Evolutionary conservation across 2,888 invertebrate genomes (phyloP).

Genomic region (Drosophila rellima): DNA sequence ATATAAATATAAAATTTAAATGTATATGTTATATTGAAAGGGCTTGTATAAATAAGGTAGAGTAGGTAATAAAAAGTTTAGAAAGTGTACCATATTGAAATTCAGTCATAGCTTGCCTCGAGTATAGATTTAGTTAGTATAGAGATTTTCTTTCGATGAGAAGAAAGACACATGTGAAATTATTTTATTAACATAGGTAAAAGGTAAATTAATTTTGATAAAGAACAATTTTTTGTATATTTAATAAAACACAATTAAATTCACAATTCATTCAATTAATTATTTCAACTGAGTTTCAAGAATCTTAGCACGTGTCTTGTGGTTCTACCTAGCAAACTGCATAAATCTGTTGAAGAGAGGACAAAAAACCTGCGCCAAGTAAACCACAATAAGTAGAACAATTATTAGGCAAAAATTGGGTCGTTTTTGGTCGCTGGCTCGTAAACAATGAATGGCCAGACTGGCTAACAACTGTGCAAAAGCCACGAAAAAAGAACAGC

Average conservation of each 20-base stretch:
- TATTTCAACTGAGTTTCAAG: neutral
- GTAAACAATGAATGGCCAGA: slow-evolving; percentile 39
- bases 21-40: too few relatives aligned
- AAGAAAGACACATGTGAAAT: too few relatives aligned
- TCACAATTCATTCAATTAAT: neutral
- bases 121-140: too few relatives aligned
- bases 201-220: too few relatives aligned
- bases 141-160: too few relatives aligned
- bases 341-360: slow-evolving; percentile 11
- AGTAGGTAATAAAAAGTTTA: too few relatives aligned
- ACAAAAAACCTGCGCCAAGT: slow-evolving; percentile 38
- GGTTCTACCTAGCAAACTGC: slow-evolving; percentile 9
- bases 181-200: too few relatives aligned
- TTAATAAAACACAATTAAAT: neutral
- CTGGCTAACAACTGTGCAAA: slow-evolving; percentile 24
- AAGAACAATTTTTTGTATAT: too few relatives aligned
- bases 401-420: slow-evolving; percentile 75
- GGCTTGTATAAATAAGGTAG: too few relatives aligned
- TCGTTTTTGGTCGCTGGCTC: slow-evolving; percentile 23
- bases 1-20: too few relatives aligned
- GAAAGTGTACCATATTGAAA: too few relatives aligned
- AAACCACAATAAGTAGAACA: slow-evolving; percentile 72
- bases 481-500: slow-evolving; percentile 61
- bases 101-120: too few relatives aligned
- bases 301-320: neutral